Conservation (phyloP, 2,888 invertebrate species). For the Perithous albicinctus region DNA sequence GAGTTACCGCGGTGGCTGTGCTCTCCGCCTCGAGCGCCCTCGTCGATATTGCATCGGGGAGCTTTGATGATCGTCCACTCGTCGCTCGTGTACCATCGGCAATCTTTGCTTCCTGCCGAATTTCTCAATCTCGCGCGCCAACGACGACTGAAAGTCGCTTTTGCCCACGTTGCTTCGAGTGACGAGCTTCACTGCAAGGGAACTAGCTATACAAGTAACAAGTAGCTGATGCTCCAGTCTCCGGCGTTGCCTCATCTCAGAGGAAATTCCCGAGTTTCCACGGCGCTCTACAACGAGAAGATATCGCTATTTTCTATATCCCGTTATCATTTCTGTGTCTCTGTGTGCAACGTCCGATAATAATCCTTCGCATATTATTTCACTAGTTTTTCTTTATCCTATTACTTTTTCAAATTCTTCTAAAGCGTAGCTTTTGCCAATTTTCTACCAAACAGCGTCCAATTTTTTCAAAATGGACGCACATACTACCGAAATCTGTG, state of each 20-base stretch:
- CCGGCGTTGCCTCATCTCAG: constrained; percentile 3
- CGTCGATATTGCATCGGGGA: constrained; percentile 68
- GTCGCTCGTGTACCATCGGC: constrained; percentile 17
- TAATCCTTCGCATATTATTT: too few relatives aligned
- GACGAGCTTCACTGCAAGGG: not conserved
- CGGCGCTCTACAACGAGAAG: not conserved
- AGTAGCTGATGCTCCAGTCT: not conserved
- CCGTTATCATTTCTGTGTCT: too few relatives aligned
- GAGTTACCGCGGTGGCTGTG: constrained; percentile 3
- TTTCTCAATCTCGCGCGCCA: constrained; percentile 43
- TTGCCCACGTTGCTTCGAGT: not conserved
- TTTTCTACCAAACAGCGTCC: too few relatives aligned
- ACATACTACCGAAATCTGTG: too few relatives aligned
- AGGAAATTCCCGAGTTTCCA: constrained; percentile 16
- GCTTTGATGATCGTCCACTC: constrained; percentile 69
- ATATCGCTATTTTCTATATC: constrained; percentile 1
- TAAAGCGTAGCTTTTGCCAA: too few relatives aligned
- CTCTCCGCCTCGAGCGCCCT: constrained; percentile 28
- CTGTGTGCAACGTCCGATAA: too few relatives aligned
- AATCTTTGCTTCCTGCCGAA: constrained; percentile 51
- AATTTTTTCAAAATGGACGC: too few relatives aligned
- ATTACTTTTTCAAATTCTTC: too few relatives aligned
- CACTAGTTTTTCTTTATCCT: too few relatives aligned
- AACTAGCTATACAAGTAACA: not conserved
- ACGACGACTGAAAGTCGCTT: constrained; percentile 5